Percentiles rank a stretch among this genome's conserved stretches.
phyloP scores from a whole-genome alignment of 2,888 invertebrate species.

The Phymatocera aterrima region DNA sequence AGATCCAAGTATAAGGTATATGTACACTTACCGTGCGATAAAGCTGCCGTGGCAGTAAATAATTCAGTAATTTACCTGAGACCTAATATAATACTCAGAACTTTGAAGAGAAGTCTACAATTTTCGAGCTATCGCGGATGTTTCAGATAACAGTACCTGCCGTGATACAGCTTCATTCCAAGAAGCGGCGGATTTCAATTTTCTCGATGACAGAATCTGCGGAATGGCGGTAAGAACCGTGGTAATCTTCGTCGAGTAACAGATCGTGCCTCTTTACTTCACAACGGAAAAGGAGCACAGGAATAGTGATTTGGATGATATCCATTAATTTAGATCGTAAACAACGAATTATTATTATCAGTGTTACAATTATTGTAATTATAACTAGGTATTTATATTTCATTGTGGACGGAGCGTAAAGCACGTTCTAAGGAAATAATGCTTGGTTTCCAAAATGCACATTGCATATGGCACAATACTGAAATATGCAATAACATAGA shows the following conservation, averaged over 20 bases:
- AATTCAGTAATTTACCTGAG: not conserved
- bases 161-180: too few species aligned
- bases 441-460: conserved; percentile 53
- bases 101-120: not conserved
- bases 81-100: not conserved
- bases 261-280: too few species aligned
- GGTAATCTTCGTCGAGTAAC: too few species aligned
- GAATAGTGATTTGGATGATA: not conserved
- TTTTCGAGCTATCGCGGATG: not conserved
- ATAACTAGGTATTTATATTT: conserved; percentile 53
- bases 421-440: conserved; percentile 60
- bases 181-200: too few species aligned
- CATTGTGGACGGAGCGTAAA: conserved; percentile 69
- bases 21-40: not conserved
- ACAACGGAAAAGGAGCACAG: not conserved
- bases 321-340: not conserved
- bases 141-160: too few species aligned
- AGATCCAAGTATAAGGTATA: not conserved
- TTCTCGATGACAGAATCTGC: too few species aligned
- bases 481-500: not conserved
- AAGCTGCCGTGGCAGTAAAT: not conserved
- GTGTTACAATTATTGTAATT: conserved; percentile 49
- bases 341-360: conserved; percentile 34
- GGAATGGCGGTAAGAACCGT: too few species aligned
- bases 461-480: conserved; percentile 35